Conservation (phyloP, 2,113 vertebrate genomes). For the Tragelaphus imberbis region DNA sequence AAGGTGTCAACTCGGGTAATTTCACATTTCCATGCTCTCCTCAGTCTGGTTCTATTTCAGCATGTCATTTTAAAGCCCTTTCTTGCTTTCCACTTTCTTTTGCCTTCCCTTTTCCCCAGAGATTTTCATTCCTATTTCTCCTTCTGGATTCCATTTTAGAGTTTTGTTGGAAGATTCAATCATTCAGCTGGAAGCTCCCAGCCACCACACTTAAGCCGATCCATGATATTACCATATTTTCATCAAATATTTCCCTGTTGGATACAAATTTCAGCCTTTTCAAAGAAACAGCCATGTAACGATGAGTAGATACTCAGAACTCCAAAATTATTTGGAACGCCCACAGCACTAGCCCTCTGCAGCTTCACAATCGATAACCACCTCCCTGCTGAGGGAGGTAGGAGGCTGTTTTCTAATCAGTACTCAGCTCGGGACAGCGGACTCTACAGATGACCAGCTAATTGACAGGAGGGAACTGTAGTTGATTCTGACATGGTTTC, state of each 20-base stretch:
- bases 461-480: neutral
- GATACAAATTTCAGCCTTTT: slow-evolving; percentile 34
- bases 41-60: neutral
- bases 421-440: neutral
- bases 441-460: neutral
- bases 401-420: neutral
- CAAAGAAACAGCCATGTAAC: slow-evolving; percentile 25
- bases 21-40: neutral
- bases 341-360: neutral
- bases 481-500: neutral
- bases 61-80: neutral
- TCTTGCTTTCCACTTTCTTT: neutral
- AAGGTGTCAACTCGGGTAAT: accelerated
- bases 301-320: neutral
- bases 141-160: neutral
- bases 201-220: slow-evolving; percentile 2
- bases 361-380: neutral
- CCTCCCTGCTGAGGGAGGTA: neutral
- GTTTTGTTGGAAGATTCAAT: slow-evolving; percentile 32
- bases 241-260: slow-evolving; percentile 54
- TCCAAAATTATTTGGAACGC: neutral
- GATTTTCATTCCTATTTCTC: slow-evolving; percentile 25
- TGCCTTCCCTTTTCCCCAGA: neutral
- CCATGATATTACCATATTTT: slow-evolving; percentile 53
- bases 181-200: slow-evolving; percentile 7